Percentiles rank a stretch among this genome's conserved stretches.
These are phyloP conservation scores for Nematostella vectensis DNA, from an alignment of 92 coral and sea anemone species.

Conservation along the genomic window DNA sequence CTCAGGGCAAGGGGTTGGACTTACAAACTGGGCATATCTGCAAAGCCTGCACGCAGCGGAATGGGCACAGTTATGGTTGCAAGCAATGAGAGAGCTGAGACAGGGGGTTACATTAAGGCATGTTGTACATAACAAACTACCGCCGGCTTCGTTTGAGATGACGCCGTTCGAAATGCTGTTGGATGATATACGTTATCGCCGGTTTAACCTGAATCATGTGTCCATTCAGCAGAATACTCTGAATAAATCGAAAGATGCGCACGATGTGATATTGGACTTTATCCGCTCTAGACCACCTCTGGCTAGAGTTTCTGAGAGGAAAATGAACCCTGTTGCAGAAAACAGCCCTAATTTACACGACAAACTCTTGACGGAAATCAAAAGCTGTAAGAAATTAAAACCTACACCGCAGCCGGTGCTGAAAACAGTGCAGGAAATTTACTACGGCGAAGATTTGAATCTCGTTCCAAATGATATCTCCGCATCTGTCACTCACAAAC, in stretches of 20 bases:
- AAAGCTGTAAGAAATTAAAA: constrained; percentile 38
- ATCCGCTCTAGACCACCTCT: constrained; percentile 90
- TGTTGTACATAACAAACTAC: constrained; percentile 58
- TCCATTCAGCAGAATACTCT: constrained; percentile 26
- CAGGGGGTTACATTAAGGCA: constrained; percentile 75
- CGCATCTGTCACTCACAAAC: constrained; percentile 31
- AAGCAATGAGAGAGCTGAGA: constrained; percentile 72
- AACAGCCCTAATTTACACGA: constrained; percentile 54
- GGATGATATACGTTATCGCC: constrained; percentile 67
- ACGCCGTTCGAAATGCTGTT: constrained; percentile 78
- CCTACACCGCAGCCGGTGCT: constrained; percentile 46
- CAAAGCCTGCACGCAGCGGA: constrained; percentile 79
- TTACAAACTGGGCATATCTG: constrained; percentile 77
- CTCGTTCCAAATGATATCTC: constrained; percentile 17
- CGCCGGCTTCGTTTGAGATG: constrained; percentile 60
- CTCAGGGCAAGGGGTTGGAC: constrained; percentile 70
- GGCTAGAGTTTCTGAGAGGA: constrained; percentile 54
- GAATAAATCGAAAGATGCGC: constrained; percentile 70
- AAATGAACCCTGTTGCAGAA: constrained; percentile 50
- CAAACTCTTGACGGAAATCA: constrained; percentile 54
- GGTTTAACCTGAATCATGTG: constrained; percentile 54
- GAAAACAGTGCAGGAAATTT: constrained; percentile 59
- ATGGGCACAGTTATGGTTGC: constrained; percentile 90
- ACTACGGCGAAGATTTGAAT: constrained; percentile 60
- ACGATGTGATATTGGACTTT: constrained; percentile 69